Evolutionary conservation across 2,888 invertebrate genomes (phyloP).

Genomic region (Theretra japonica): DNA sequence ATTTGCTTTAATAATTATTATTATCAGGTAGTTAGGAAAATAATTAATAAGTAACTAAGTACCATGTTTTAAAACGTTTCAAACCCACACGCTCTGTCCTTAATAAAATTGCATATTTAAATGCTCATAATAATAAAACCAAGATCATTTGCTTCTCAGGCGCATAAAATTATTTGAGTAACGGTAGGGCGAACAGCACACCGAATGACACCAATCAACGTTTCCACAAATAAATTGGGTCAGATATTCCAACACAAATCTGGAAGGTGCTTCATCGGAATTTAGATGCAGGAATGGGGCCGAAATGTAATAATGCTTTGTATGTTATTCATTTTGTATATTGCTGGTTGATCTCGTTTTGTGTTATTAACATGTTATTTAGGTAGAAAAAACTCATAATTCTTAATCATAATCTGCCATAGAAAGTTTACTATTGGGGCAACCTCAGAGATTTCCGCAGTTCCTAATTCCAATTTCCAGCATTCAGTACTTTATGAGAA

Average conservation of each 20-base stretch:
- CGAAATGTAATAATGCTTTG: neutral
- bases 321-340: neutral
- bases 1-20: too few species aligned
- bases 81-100: neutral
- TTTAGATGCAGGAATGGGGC: neutral
- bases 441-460: too few species aligned
- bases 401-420: too few species aligned
- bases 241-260: neutral
- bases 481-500: too few species aligned
- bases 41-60: too few species aligned
- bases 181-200: slow-evolving; percentile 6
- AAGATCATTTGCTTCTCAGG: neutral
- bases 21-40: too few species aligned
- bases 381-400: too few species aligned
- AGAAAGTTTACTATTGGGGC: too few species aligned
- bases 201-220: neutral
- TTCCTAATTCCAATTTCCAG: too few species aligned
- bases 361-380: neutral
- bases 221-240: slow-evolving; percentile 7
- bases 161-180: neutral
- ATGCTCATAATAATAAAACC: neutral
- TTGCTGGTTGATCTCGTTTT: neutral
- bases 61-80: too few species aligned
- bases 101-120: neutral
- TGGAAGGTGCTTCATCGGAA: neutral